These are phyloP conservation scores for Unio delphinus DNA, from an alignment of 2,888 invertebrate species.

Conservation along the genomic window DNA sequence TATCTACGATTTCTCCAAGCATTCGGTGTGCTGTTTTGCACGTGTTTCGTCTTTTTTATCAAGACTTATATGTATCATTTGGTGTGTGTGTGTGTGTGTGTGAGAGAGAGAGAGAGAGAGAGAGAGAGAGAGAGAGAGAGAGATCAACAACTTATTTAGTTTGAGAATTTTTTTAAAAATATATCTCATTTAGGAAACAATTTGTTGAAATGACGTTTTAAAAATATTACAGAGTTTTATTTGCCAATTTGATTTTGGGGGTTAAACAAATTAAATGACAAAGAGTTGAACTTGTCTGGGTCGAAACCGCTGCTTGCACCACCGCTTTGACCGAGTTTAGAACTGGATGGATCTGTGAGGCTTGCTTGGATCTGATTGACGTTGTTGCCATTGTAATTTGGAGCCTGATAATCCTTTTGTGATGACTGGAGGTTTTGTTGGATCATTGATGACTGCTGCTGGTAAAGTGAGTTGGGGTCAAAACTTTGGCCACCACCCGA, in stretches of 20 bases:
- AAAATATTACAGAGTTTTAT: not conserved
- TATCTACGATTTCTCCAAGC: too few relatives aligned
- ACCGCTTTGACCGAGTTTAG: conserved; percentile 30
- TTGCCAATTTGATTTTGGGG: conserved; percentile 25
- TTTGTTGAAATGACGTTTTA: too few relatives aligned
- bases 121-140: too few relatives aligned
- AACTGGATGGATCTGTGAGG: conserved; percentile 37
- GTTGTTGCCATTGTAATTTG: conserved; percentile 40
- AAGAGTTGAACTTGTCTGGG: conserved; percentile 34
- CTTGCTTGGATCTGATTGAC: conserved; percentile 36
- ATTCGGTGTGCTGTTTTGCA: too few relatives aligned
- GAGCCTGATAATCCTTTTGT: conserved; percentile 1
- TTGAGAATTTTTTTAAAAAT: too few relatives aligned
- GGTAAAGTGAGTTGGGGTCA: conserved; percentile 42
- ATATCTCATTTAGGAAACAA: too few relatives aligned
- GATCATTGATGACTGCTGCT: conserved; percentile 10
- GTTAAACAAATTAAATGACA: conserved; percentile 35
- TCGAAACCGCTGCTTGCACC: conserved; percentile 29
- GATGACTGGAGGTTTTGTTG: too few relatives aligned
- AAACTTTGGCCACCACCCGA: conserved; percentile 24
- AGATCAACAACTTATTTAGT: too few relatives aligned
- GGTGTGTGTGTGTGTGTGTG: too few relatives aligned
- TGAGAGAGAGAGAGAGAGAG: too few relatives aligned
- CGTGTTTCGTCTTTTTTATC: too few relatives aligned
- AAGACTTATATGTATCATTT: too few relatives aligned